Conservation (phyloP, 2,888 invertebrate species). For the Drosophila seclusa region DNA sequence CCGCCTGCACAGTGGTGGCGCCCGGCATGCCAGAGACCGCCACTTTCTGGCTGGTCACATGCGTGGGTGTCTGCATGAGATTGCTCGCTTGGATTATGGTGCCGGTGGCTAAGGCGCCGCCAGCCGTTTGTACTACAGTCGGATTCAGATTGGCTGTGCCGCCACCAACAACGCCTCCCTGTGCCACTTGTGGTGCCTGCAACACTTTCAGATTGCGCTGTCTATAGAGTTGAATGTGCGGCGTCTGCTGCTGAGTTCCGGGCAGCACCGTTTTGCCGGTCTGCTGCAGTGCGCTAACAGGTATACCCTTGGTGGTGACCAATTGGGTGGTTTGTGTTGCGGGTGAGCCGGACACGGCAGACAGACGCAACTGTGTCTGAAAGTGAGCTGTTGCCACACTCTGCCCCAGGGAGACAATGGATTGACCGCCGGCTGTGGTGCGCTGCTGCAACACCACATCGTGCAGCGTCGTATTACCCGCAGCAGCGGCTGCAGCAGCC, state of each 20-base stretch:
- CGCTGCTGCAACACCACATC: constrained; percentile 84
- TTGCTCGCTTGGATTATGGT: constrained; percentile 84
- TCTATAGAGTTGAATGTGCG: constrained; percentile 84
- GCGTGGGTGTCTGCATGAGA: constrained; percentile 80
- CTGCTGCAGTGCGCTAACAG: constrained; percentile 83
- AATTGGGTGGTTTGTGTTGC: constrained; percentile 77
- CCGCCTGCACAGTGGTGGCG: constrained; percentile 60
- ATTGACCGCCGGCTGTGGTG: constrained; percentile 83
- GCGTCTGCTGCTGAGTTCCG: constrained; percentile 74
- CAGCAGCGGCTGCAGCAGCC: constrained; percentile 53
- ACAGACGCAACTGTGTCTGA: constrained; percentile 83
- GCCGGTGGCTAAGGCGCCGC: constrained; percentile 81
- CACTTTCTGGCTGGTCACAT: constrained; percentile 84
- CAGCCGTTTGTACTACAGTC: constrained; percentile 83
- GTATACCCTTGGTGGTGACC: constrained; percentile 83
- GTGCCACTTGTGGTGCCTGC: constrained; percentile 63
- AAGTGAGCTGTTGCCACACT: constrained; percentile 82
- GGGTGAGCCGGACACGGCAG: constrained; percentile 74
- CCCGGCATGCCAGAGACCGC: constrained; percentile 83
- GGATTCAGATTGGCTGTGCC: constrained; percentile 49
- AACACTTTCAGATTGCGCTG: constrained; percentile 84
- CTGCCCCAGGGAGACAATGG: constrained; percentile 84
- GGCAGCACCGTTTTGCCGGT: constrained; percentile 77
- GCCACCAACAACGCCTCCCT: constrained; percentile 28
- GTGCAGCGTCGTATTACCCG: constrained; percentile 80